Evolutionary conservation across 2,113 vertebrate species (phyloP).

Genomic region (Oceanodroma tethys): DNA sequence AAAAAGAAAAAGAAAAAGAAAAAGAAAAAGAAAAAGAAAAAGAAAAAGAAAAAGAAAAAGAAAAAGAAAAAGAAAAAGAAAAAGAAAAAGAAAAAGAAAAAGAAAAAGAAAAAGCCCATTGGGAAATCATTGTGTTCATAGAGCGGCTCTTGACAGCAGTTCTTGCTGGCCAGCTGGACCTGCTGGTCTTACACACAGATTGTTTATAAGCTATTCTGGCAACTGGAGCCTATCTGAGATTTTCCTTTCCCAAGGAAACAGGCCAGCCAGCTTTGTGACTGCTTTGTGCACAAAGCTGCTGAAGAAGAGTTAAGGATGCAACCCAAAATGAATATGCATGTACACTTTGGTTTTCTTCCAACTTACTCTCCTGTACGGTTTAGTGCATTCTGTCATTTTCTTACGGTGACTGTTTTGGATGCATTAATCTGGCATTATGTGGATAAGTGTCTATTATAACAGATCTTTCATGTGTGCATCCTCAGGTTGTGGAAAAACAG

Average conservation of each 20-base stretch:
- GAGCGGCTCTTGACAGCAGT: background rate
- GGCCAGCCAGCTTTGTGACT: background rate
- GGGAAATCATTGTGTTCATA: background rate
- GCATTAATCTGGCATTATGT: background rate
- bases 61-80: too few species aligned
- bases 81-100: background rate
- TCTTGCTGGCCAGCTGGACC: background rate
- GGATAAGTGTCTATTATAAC: background rate
- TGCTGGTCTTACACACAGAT: background rate
- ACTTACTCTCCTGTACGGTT: background rate
- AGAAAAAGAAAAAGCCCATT: background rate
- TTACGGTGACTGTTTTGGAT: background rate
- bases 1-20: too few species aligned
- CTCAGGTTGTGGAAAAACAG: background rate
- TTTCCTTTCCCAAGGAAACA: background rate
- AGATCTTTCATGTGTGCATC: background rate
- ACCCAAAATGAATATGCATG: background rate
- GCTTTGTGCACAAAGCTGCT: background rate
- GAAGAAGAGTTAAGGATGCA: background rate
- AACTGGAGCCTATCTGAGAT: background rate
- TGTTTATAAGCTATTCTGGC: background rate
- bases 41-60: too few species aligned
- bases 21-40: too few species aligned
- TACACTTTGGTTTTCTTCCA: background rate
- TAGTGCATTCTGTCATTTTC: background rate